phyloP scores from a whole-genome alignment of 2,888 invertebrate species.

The Stramonita haemastoma region DNA sequence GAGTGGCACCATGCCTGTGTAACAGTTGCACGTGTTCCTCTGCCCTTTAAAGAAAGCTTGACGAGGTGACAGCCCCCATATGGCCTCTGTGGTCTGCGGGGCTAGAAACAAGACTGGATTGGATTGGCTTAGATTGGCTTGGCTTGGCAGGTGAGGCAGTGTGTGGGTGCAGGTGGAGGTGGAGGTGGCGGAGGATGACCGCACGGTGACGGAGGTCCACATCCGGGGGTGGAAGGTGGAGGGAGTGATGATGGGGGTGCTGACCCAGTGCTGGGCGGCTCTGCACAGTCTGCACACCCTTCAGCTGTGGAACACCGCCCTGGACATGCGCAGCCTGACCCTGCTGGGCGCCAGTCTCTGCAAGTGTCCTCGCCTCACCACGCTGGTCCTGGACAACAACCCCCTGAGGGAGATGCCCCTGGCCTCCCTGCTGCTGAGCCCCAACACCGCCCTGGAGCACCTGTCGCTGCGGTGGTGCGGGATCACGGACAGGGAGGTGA shows the following conservation, averaged over 20 bases:
- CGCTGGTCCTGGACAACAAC: conserved; percentile 18
- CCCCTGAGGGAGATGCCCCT: neutral
- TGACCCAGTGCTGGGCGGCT: neutral
- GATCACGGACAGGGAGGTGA: neutral
- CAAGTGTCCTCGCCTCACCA: neutral
- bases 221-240: neutral
- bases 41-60: too few relatives aligned
- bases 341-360: neutral
- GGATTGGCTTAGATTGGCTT: too few relatives aligned
- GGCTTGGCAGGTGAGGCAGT: too few relatives aligned
- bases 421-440: neutral
- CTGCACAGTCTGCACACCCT: neutral
- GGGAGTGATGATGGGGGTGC: neutral
- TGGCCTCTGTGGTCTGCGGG: too few relatives aligned
- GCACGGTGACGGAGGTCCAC: conserved; percentile 19
- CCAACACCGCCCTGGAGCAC: neutral
- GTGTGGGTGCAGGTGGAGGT: neutral
- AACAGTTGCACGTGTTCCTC: too few relatives aligned
- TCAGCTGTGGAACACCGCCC: conserved; percentile 8
- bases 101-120: too few relatives aligned
- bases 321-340: neutral
- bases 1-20: too few relatives aligned
- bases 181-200: neutral
- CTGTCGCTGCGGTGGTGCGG: conserved; percentile 1
- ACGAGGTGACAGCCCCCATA: too few relatives aligned